Percentiles rank a stretch among this genome's conserved stretches.
These are phyloP conservation scores for Tipula lateralis DNA, from an alignment of 2,888 invertebrate genomes.

Conservation along the genomic window DNA sequence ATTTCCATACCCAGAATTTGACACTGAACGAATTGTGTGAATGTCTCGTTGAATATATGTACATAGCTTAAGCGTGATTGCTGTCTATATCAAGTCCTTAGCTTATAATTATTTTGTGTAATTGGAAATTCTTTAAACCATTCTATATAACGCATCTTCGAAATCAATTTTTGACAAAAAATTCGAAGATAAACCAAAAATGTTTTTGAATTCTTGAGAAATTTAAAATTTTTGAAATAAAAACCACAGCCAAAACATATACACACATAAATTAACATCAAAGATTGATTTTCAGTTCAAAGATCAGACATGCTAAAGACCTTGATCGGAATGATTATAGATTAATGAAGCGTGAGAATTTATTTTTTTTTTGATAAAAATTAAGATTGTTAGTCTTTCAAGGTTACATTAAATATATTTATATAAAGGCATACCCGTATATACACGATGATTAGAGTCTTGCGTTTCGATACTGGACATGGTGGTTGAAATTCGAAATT, in stretches of 20 bases:
- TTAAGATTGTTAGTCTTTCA: neutral
- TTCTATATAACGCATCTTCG: neutral
- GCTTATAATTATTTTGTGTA: neutral
- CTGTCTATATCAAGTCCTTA: neutral
- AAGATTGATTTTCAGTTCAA: neutral
- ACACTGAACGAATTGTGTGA: neutral
- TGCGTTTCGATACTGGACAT: neutral
- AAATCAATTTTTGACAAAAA: neutral
- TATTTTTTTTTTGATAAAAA: neutral
- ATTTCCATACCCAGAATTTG: neutral
- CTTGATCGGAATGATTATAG: neutral
- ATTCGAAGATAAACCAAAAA: neutral
- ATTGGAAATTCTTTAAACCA: neutral
- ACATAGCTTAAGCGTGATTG: neutral
- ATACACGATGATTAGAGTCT: neutral
- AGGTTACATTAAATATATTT: neutral
- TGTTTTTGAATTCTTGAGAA: neutral
- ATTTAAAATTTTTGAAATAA: neutral
- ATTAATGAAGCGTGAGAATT: slow-evolving; percentile 1
- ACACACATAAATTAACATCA: neutral
- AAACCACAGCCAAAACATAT: neutral
- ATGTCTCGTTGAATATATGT: neutral
- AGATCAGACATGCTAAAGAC: slow-evolving; percentile 3
- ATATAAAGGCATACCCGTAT: neutral
- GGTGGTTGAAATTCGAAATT: neutral